phyloP scores from a whole-genome alignment of 1,140 invertebrate genomes.

The Diachasmimorpha longicaudata region DNA sequence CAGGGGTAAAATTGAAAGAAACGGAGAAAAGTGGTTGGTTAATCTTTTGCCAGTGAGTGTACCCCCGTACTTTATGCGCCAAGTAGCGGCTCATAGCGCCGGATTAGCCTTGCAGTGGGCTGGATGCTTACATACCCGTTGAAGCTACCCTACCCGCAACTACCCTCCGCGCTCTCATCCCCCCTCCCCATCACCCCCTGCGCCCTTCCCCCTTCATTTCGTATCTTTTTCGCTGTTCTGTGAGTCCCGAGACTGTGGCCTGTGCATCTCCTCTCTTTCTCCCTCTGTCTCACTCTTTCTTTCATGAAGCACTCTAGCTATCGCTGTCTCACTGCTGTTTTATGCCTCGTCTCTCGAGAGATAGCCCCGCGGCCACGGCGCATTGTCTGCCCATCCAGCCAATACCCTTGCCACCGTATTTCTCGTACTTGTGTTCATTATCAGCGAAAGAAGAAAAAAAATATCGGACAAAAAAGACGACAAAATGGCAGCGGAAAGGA shows the following conservation, averaged over 20 bases:
- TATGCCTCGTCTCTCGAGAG: conserved; percentile 52
- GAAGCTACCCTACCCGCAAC: conserved; percentile 45
- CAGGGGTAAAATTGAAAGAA: conserved; percentile 22
- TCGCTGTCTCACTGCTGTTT: conserved; percentile 20
- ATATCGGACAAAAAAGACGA: conserved; percentile 18
- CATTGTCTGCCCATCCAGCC: conserved; percentile 57
- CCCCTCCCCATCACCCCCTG: conserved; percentile 39
- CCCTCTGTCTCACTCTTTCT: conserved; percentile 32
- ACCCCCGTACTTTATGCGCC: conserved; percentile 50
- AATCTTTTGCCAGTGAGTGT: conserved; percentile 50
- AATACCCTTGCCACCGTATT: conserved; percentile 52
- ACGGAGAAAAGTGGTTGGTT: conserved; percentile 12
- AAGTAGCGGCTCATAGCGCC: conserved; percentile 58
- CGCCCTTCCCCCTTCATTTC: conserved; percentile 17
- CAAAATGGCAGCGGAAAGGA: conserved; percentile 6
- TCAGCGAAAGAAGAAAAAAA: conserved; percentile 39
- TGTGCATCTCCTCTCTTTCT: conserved; percentile 39
- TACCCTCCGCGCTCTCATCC: conserved; percentile 26
- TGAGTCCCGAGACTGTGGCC: conserved; percentile 29
- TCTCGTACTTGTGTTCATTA: conserved; percentile 61
- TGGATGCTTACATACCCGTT: conserved; percentile 57
- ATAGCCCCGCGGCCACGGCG: conserved; percentile 59
- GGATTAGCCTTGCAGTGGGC: conserved; percentile 61
- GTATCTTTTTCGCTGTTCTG: conserved; percentile 33
- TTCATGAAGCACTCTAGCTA: no score